A percentile compares a stretch with the other conserved stretches of the same genome.
These are phyloP conservation scores for Larimichthys crocea DNA, from an alignment of 2,113 vertebrate species.

Conservation along the genomic window DNA sequence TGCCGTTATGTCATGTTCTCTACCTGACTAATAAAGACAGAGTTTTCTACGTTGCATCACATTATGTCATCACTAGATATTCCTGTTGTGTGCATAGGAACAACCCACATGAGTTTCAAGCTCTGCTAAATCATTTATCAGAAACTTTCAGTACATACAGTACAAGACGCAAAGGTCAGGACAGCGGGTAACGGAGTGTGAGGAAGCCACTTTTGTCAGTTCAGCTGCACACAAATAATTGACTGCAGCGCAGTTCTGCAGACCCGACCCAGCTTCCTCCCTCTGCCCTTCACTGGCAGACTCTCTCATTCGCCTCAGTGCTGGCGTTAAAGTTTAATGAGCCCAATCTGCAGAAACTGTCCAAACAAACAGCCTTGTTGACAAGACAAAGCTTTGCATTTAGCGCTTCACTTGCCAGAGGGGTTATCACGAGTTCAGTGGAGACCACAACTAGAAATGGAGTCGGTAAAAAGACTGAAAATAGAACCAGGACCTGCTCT, in stretches of 20 bases:
- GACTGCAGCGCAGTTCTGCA: conserved; percentile 24
- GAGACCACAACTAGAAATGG: conserved; percentile 43
- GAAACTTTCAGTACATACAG: background rate
- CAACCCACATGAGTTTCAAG: background rate
- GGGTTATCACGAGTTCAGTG: conserved; percentile 64
- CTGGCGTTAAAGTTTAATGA: conserved; percentile 73
- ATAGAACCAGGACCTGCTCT: conserved; percentile 47
- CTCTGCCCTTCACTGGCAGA: conserved; percentile 22
- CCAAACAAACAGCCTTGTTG: conserved; percentile 71
- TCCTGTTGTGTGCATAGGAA: background rate
- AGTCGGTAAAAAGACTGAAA: conserved; percentile 45
- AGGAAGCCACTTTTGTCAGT: conserved; percentile 1
- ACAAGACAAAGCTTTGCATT: conserved; percentile 73
- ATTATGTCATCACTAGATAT: background rate
- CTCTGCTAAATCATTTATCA: conserved; percentile 12
- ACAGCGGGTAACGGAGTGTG: conserved; percentile 18
- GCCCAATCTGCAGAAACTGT: conserved; percentile 57
- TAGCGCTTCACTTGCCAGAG: conserved; percentile 39
- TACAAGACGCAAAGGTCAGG: conserved; percentile 15
- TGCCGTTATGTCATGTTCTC: background rate
- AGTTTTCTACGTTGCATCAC: conserved; percentile 7
- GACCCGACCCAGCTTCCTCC: conserved; percentile 19
- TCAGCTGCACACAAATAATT: conserved; percentile 36
- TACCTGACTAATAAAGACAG: background rate
- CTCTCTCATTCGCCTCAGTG: conserved; percentile 40